Base-by-base conservation (phyloP, 2,797 vertebrate genomes). In the Muscicapa comitata region DNA sequence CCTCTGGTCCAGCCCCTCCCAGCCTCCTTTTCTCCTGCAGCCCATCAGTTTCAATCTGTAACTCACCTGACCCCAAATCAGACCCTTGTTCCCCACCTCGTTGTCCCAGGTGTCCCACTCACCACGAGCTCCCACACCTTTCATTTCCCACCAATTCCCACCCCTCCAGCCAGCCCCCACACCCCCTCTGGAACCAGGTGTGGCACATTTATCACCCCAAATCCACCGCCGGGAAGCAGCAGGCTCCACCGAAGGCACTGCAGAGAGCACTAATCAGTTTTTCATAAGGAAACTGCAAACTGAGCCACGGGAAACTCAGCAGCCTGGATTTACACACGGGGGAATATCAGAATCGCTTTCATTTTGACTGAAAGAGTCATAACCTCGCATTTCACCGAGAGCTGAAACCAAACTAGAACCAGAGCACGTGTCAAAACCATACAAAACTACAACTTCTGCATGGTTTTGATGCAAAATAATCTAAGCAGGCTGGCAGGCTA, bases 401-500 rank as follows among this genome's bases (percentile, higher is more conserved):
- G 86, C 90, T 48, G 86, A 92, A 90, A 62, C 86, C 90, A 95
- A 97, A 95, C 93, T 79, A 86, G 94, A 95, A 95, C 93, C 93
- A 96, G 93, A 96, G 93, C 93, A 82, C 71, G 88, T 95, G 95
- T 96, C 93, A 95, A 92, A 96, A 38, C 83, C 93, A 61, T 73
- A 59, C 59, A 3, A 33, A 89, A 79, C 94, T 91, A 90, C 92
- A 86, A 35, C 76, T 93, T 13, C 94, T 91, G 91, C 96, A 35
- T 35, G 93, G 96, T 84, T 96, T 95, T 94, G 94, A 97, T 92
- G 94, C 95, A 63, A 87, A 95, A 91, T 86, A 97, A 95, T 90
- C 93, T 17, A 93, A 95, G 96, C 92, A 90, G 88, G 93, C 94
- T 96, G 93, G 94, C 94, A 90, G 96, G 77, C 94, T 93, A 95